A percentile compares a stretch with the other conserved stretches of the same genome.
phyloP scores from a whole-genome alignment of 2,888 invertebrate species.

The Fragum sueziense region DNA sequence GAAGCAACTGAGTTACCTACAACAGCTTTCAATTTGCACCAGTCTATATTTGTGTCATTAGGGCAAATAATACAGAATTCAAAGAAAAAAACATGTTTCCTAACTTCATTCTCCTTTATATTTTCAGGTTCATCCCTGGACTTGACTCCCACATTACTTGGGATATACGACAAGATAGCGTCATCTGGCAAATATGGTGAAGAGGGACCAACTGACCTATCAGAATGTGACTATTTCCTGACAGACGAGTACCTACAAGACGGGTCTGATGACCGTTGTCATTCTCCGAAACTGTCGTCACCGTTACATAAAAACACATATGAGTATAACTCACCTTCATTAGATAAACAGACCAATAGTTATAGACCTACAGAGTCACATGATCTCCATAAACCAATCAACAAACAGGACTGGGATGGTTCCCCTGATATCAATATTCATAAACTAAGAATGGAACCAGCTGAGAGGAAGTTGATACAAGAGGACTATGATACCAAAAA shows the following conservation, averaged over 20 bases:
- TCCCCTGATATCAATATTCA: constrained; percentile 27
- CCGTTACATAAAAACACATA: constrained; percentile 20
- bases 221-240: constrained; percentile 50
- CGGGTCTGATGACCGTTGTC: constrained; percentile 48
- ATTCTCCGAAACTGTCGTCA: constrained; percentile 52
- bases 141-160: constrained; percentile 73
- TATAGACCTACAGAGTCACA: constrained; percentile 15
- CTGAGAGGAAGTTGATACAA: constrained; percentile 37
- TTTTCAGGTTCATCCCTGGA: constrained; percentile 76
- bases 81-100: neutral
- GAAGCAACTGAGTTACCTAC: too few species aligned
- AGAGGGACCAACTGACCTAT: constrained; percentile 50
- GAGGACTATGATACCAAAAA: constrained; percentile 79
- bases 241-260: constrained; percentile 52
- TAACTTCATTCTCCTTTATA: neutral
- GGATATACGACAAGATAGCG: constrained; percentile 74
- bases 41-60: neutral
- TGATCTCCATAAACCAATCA: constrained; percentile 26
- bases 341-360: constrained; percentile 3
- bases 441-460: constrained; percentile 45
- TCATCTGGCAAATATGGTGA: constrained; percentile 58
- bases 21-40: neutral
- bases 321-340: too few species aligned
- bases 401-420: constrained; percentile 41
- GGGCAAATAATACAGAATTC: neutral